Percentiles rank a stretch among this genome's conserved stretches.
These are phyloP conservation scores for Zeugodacus cucurbitae DNA, from an alignment of 1,140 invertebrate species.

Conservation along the genomic window DNA sequence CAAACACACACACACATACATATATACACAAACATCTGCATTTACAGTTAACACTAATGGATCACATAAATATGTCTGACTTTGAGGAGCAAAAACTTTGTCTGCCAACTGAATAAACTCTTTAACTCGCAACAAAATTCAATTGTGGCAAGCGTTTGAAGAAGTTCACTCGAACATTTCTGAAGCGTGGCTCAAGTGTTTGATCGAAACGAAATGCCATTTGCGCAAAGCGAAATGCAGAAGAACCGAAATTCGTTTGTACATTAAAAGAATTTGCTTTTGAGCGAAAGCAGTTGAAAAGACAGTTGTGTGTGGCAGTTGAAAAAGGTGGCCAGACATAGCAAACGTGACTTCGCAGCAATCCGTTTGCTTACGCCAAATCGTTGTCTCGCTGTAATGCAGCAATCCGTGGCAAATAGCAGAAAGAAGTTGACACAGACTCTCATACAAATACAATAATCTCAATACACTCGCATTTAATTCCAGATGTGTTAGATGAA, in stretches of 20 bases:
- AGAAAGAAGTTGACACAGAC: background rate
- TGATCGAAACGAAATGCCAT: background rate
- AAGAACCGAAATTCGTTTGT: background rate
- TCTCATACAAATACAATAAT: background rate
- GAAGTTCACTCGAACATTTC: background rate
- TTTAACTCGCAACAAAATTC: background rate
- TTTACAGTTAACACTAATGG: background rate
- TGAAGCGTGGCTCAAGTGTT: background rate
- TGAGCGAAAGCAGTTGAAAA: too few species aligned
- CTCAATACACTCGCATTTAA: background rate
- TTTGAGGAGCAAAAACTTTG: background rate
- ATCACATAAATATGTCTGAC: background rate
- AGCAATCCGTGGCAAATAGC: background rate
- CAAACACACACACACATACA: background rate
- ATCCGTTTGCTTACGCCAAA: conserved; percentile 64
- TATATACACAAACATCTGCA: background rate
- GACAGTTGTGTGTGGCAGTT: background rate
- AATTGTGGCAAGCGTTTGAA: background rate
- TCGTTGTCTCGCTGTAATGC: conserved; percentile 46
- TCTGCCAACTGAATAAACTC: background rate
- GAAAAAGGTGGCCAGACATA: conserved; percentile 51
- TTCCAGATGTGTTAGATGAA: background rate
- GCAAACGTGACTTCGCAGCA: conserved; percentile 59
- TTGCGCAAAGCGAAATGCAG: background rate
- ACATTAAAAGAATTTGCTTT: background rate